These are phyloP conservation scores for Gisinianus flammeolus DNA, from an alignment of 2,888 invertebrate species.

Conservation along the genomic window DNA sequence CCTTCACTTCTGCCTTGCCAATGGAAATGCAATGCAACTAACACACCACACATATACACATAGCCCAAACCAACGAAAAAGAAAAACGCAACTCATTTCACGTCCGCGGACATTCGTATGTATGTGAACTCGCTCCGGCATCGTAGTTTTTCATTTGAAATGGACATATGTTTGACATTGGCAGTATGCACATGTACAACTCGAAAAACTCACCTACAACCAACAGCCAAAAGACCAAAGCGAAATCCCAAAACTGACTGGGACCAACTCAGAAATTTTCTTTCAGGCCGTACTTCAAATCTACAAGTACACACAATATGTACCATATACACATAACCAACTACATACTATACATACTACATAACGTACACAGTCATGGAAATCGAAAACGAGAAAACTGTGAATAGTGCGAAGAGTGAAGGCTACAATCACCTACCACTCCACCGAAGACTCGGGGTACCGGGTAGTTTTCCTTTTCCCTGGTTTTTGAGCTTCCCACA, in stretches of 20 bases:
- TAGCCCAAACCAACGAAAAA: neutral
- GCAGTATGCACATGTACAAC: neutral
- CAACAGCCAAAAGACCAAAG: neutral
- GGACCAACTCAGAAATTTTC: neutral
- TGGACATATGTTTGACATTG: neutral
- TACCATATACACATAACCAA: too few relatives aligned
- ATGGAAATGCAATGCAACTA: neutral
- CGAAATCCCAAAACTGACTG: neutral
- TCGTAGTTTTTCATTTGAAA: neutral
- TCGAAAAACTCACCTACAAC: too few relatives aligned
- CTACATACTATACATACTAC: too few relatives aligned
- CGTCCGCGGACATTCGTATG: neutral
- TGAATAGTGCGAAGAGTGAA: neutral
- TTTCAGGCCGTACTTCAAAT: too few relatives aligned
- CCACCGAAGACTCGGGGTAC: too few relatives aligned
- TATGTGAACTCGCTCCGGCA: neutral
- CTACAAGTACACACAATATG: too few relatives aligned
- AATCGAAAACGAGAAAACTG: neutral
- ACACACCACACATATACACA: neutral
- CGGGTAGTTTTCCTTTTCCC: neutral
- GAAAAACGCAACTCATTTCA: neutral
- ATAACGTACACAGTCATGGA: too few relatives aligned
- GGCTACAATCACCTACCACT: neutral
- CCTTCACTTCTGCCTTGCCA: neutral
- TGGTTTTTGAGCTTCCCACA: too few relatives aligned